Evolutionary conservation across 2,113 vertebrate genomes (phyloP), one percentile per base, ranked within the genome.

Genomic region (Gorsachius goisagi): DNA sequence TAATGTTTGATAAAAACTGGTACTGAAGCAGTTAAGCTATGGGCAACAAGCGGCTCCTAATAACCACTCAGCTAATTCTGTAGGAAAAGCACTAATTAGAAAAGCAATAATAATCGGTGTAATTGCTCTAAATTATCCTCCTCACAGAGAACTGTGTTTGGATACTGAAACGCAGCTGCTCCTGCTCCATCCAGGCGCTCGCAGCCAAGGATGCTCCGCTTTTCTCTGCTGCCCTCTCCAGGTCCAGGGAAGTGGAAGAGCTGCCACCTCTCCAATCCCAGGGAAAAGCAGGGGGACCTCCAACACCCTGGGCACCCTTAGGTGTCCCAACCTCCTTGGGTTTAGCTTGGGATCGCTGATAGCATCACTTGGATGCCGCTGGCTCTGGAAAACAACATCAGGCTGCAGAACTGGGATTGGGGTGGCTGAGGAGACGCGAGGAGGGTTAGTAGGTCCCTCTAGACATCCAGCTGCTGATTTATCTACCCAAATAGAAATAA

Each of bases 51-150:
- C 98, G 91, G 97, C 97, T 98, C 97, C 98, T 98, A 98, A 98
- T 98, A 98, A 98, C 98, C 98, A 98, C 97, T 98, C 98, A 89
- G 98, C 98, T 99, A 98, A 98, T 98, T 99, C 98, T 97, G 98
- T 98, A 98, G 98, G 98, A 98, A 98, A 99, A 98, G 98, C 98
- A 98, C 98, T 99, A 98, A 99, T 99, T 99, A 99, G 98, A 98
- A 99, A 99, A 98, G 98, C 98, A 98, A 98, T 98, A 99, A 98
- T 99, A 98, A 98, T 99, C 98, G 98, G 98, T 98, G 98, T 99
- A 99, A 99, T 99, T 99, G 99, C 98, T 99, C 98, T 99, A 99
- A 98, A 99, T 99, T 99, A 98, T 98, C 98, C 98, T 98, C 97
- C 98, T 98, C 98, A 98, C 98, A 97, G 98, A 98, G 98, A 98